phyloP scores from a whole-genome alignment of 37 sponge, comb jelly and placozoan genomes.

The Crambe crambe region DNA sequence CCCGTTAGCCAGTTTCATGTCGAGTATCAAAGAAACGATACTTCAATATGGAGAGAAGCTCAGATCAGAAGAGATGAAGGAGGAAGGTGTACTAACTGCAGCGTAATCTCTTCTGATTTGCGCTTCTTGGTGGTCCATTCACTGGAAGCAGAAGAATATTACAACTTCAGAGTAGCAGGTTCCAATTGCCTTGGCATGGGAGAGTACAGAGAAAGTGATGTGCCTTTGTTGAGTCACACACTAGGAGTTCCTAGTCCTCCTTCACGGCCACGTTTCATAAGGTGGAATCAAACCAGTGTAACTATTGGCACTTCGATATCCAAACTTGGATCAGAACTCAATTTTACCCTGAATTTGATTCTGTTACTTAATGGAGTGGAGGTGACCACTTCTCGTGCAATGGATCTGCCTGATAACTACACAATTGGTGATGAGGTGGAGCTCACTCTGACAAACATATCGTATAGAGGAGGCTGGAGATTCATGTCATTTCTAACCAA shows the following conservation, averaged over 20 bases:
- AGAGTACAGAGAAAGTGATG: neutral
- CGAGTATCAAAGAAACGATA: neutral
- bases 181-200: slow-evolving; percentile 3
- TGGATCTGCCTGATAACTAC: slow-evolving; percentile 1
- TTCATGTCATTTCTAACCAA: neutral
- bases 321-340: slow-evolving; percentile 5
- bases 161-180: slow-evolving; percentile 7
- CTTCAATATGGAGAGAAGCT: neutral
- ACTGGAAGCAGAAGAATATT: slow-evolving; percentile 22
- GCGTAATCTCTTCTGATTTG: neutral
- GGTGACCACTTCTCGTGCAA: neutral
- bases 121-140: slow-evolving; percentile 5
- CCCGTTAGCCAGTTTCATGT: slow-evolving; percentile 2
- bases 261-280: neutral
- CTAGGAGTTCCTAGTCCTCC: slow-evolving; percentile 23
- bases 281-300: slow-evolving; percentile 5
- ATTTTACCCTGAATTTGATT: neutral
- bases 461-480: neutral
- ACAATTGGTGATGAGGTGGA: neutral
- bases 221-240: neutral
- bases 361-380: slow-evolving; percentile 12
- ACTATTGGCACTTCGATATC: neutral
- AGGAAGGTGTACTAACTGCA: neutral
- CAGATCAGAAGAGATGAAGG: neutral
- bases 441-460: slow-evolving; percentile 2